Conservation (phyloP, 1,140 invertebrate genomes). For the Magallana ariakensis region DNA sequence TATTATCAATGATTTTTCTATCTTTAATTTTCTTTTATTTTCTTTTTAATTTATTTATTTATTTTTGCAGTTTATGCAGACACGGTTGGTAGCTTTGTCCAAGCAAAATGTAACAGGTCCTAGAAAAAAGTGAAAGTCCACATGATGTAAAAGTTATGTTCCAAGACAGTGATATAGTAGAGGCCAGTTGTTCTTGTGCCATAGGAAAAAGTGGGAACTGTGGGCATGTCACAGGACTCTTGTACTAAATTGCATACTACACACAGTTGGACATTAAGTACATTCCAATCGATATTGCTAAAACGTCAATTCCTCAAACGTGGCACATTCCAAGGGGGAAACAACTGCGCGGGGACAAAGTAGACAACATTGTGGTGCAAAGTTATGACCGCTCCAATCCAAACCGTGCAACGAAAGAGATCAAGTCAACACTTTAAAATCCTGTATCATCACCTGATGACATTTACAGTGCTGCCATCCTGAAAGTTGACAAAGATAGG, state of each 20-base stretch:
- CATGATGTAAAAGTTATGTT: conserved; percentile 29
- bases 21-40: background rate
- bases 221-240: conserved; percentile 47
- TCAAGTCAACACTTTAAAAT: conserved; percentile 53
- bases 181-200: conserved; percentile 42
- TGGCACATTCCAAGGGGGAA: conserved; percentile 53
- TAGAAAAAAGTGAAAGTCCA: conserved; percentile 33
- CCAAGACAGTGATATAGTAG: background rate
- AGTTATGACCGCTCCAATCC: conserved; percentile 37
- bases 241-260: conserved; percentile 47
- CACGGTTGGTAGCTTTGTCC: background rate
- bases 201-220: conserved; percentile 46
- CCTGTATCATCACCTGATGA: background rate
- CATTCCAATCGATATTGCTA: conserved; percentile 52
- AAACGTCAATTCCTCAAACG: conserved; percentile 54
- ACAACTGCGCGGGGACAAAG: conserved; percentile 42
- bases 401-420: conserved; percentile 12
- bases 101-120: conserved; percentile 41
- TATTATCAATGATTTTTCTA: background rate
- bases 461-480: too few relatives aligned
- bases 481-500: too few relatives aligned
- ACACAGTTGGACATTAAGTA: conserved; percentile 25
- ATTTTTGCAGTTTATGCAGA: conserved; percentile 3
- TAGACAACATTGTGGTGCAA: conserved; percentile 38
- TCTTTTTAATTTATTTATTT: background rate